Conservation (phyloP, 1,140 invertebrate species). For the Philopotamus ludificatus region DNA sequence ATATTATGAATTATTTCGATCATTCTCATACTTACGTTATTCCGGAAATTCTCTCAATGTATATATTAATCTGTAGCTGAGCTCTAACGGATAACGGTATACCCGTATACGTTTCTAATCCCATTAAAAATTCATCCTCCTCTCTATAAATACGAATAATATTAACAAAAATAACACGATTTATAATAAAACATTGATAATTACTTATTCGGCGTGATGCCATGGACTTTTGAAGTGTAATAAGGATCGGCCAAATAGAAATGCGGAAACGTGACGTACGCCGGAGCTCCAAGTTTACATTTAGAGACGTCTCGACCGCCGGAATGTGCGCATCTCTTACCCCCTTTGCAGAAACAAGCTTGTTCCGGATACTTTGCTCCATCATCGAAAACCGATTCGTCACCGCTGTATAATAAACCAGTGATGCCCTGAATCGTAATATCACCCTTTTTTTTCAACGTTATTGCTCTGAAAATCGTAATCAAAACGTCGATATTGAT, state of each 20-base stretch:
- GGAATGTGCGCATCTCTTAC: conserved; percentile 51
- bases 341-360: conserved; percentile 56
- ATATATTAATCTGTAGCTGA: conserved; percentile 72
- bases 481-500: background rate
- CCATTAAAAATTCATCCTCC: conserved; percentile 47
- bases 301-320: conserved; percentile 60
- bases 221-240: conserved; percentile 56
- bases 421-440: conserved; percentile 23
- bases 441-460: conserved; percentile 23
- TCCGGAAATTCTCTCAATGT: conserved; percentile 57
- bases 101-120: conserved; percentile 54
- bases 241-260: conserved; percentile 69
- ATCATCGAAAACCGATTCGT: conserved; percentile 35
- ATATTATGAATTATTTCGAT: background rate
- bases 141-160: conserved; percentile 31
- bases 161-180: too few relatives aligned
- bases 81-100: conserved; percentile 68
- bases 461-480: conserved; percentile 28
- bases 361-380: conserved; percentile 36
- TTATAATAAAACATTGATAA: conserved; percentile 17
- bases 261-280: conserved; percentile 76
- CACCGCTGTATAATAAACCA: conserved; percentile 31
- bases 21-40: conserved; percentile 51
- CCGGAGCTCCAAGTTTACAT: conserved; percentile 67
- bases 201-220: conserved; percentile 49